Conservation (phyloP, 1,140 invertebrate species). For the Orchestia grillus region DNA sequence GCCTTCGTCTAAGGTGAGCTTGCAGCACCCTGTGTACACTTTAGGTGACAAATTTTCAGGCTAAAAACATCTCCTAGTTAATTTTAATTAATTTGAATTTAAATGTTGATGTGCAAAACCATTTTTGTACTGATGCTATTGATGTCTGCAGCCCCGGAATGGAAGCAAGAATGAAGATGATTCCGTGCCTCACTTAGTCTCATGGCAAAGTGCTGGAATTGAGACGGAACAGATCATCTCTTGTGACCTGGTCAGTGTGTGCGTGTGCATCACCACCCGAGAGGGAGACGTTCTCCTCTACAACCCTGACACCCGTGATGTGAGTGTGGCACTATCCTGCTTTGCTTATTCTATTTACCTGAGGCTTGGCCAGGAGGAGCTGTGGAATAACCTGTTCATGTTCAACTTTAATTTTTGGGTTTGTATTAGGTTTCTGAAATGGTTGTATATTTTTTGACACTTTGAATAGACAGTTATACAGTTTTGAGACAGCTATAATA, state of each 20-base stretch:
- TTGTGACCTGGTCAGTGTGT: slow-evolving; percentile 32
- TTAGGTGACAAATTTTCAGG: not conserved
- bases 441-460: no score
- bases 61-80: not conserved
- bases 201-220: not conserved
- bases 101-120: not conserved
- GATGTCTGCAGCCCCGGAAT: not conserved
- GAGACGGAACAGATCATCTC: not conserved
- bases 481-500: not conserved
- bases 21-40: no score
- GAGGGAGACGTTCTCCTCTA: slow-evolving; percentile 48
- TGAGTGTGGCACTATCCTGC: not conserved
- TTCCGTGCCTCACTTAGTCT: not conserved
- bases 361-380: no score
- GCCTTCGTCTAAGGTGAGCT: no score
- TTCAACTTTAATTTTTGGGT: no score
- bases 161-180: not conserved
- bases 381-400: not conserved
- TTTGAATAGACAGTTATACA: no score
- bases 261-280: slow-evolving; percentile 39
- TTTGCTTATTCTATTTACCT: no score
- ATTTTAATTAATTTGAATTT: not conserved
- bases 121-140: not conserved
- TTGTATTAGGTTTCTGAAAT: no score
- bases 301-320: slow-evolving; percentile 8